Base-by-base conservation (phyloP, 23 tunicate genomes). In the Halocynthia aurantium region DNA sequence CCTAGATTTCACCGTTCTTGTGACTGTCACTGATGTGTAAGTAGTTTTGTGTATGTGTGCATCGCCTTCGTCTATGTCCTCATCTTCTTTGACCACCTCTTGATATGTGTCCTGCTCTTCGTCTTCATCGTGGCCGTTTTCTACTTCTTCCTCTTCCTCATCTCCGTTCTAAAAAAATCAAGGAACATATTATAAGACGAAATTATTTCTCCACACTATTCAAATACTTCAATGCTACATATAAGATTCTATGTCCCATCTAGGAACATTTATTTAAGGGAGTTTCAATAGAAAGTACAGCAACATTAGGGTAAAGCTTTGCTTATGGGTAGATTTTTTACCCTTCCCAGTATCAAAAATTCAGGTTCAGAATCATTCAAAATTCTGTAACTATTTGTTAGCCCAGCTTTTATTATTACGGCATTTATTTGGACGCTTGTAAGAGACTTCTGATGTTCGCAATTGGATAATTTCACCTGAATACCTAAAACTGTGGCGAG, bases 21-120 rank as follows among this genome's bases (percentile, higher is more conserved):
- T 65, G 22, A 65, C 31, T 10, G 90, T 85, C 13, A 85, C 83
- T 17, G 90, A 77, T 84, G 76, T 70, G 61, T 61, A 65, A 22
- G 84, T 70, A 7, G 84, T 79, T 77, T 77, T 84, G 12, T 51
- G 65, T 13, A 8, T 60, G 64, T 17, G 51, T 22, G 65, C 9
- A 15, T 57, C 2, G 44, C 49, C 56, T 50, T 62, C 57, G 11
- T 77, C 81, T 63, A 18, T 12, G n/a, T 65, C 72, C 12, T 60
- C 56, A 0, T 13, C 52, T 77, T 77, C 72, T 64, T 50, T 71
- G 58, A 21, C 82, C 75, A 4, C 55, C 4, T 52, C 61, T 78
- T 83, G 84, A 12, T 62, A 77, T 73, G 61, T 69, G 31, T 75
- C 85, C 44, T 82, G 40, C 52, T 64, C 80, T 49, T 50, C 65